Conservation (phyloP, 2,113 vertebrate species). For the Brachypteracias leptosomus region DNA sequence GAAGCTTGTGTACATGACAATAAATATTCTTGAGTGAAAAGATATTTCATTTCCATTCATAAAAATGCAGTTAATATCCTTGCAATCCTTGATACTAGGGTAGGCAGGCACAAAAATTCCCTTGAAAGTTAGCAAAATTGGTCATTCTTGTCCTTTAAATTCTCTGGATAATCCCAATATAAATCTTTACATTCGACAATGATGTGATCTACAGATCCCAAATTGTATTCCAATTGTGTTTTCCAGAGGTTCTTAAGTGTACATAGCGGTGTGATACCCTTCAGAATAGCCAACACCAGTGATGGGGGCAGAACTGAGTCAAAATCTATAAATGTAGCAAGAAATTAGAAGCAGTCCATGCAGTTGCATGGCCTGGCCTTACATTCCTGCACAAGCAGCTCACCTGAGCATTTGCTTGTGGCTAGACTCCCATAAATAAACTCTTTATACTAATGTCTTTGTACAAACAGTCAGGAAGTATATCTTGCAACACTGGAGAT, state of each 20-base stretch:
- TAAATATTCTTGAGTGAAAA: neutral
- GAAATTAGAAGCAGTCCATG: neutral
- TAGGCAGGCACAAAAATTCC: neutral
- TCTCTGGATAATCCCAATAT: neutral
- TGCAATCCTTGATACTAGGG: neutral
- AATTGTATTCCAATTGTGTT: neutral
- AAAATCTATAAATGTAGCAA: neutral
- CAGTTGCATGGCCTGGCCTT: neutral
- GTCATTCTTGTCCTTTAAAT: neutral
- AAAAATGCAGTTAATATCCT: neutral
- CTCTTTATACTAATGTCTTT: neutral
- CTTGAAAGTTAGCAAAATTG: neutral
- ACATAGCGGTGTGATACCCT: neutral
- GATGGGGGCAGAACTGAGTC: neutral
- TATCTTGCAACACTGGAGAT: neutral
- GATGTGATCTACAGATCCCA: neutral
- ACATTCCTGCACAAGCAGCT: neutral
- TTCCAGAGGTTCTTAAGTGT: neutral
- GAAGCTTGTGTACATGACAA: neutral
- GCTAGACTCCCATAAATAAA: slow-evolving; percentile 16
- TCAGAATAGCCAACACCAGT: too few species aligned
- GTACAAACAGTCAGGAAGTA: slow-evolving; percentile 9
- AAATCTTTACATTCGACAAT: neutral
- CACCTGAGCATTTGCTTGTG: slow-evolving; percentile 15
- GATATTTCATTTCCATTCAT: neutral